Evolutionary conservation across 64 coral and sea anemone species (phyloP), one percentile per base, ranked within the genome.

Genomic region (Trachythela sp.): DNA sequence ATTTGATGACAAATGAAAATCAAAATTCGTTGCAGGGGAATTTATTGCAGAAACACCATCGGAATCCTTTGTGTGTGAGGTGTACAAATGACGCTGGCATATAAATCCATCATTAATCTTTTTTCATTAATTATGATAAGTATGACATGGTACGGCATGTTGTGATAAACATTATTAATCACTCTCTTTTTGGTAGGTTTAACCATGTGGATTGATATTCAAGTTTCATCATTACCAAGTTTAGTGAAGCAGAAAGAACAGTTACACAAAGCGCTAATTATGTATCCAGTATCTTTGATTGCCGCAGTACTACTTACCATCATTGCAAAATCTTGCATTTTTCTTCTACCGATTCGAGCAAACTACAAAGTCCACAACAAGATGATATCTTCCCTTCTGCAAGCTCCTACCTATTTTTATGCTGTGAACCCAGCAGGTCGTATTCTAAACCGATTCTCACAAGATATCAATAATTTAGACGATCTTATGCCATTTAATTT

Each of bases 371-470:
- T 94, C 87, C 92, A 94, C 85, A 70, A 90, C 68, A 39, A 84
- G 33, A 94, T 94, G 92, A 42, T 48, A 32, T 54, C 39, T 40
- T 75, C 48, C 6, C 83, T 94, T 29, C 84, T 94, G 9, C 86
- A 84, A 90, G 88, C 85, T 0, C 92, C 92, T 6, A 36, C 86
- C 27, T 64, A 90, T 38, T 94, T 94, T 36, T 86, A 87, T 8
- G 88, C 86, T 60, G 87, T 50, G 41, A 94, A 94, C 54, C 92
- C 92, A 67, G 45, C 87, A 22, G 92, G 92, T 10, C 77, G 92
- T 86, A 94, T 94, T 30, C 83, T 94, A 9, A 94, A 90, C 48
- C 48, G 92, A 70, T 94, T 94, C 83, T 90, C 89, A 22, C 90
- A 94, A 72, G 92, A 94, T 58, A 94, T 58, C 40, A 75, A 89